Evolutionary conservation across 35 echinoderm and acorn worm species (phyloP), one percentile per base, ranked within the genome.

Genomic region (Apostichopus japonicus): DNA sequence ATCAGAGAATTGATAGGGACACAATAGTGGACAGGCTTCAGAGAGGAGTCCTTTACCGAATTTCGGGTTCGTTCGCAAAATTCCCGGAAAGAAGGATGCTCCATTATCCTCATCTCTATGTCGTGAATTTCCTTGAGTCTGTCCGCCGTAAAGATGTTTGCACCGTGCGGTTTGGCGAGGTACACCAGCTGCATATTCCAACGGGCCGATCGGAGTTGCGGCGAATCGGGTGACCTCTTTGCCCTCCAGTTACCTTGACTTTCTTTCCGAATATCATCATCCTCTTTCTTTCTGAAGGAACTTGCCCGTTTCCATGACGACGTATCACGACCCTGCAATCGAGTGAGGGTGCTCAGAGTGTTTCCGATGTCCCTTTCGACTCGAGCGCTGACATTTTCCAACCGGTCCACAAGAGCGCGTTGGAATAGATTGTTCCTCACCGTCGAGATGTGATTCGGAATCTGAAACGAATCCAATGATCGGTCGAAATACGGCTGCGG

Each of bases 381-480:
- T 72, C 86, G 57, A 15, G 16, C 16, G 44, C 51, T 89, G 11
- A n/a, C 10, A 21, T 51, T 22, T 9, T 9, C 33, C 44, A 25
- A 5, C 6, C 54, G 56, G 54, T 98, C 97, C 51, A 86, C 86
- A 25, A 65, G 56, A 24, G 94, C 94, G 4, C 86, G 65, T 13
- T 93, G 79, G 17, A 98, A 87, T 16, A 90, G 51, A 54, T 94
- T 86, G 8, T 80, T 90, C 54, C 93, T 72, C 15, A 77, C 8
- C 23, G 97, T 96, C 13, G 94, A 94, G 19, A 84, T 33, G 86
- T 98, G 97, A 77, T 98, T 96, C 1, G 97, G 94, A 78, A 98
- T 96, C 90, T 98, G 77, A 70, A 98, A 98, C 0, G 97, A 93
- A 81, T 96, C 93, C 10, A 96, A 81, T 1, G 96, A 98, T 63